phyloP scores from a whole-genome alignment of 1,140 invertebrate species.

The Drosophila grimshawi region DNA sequence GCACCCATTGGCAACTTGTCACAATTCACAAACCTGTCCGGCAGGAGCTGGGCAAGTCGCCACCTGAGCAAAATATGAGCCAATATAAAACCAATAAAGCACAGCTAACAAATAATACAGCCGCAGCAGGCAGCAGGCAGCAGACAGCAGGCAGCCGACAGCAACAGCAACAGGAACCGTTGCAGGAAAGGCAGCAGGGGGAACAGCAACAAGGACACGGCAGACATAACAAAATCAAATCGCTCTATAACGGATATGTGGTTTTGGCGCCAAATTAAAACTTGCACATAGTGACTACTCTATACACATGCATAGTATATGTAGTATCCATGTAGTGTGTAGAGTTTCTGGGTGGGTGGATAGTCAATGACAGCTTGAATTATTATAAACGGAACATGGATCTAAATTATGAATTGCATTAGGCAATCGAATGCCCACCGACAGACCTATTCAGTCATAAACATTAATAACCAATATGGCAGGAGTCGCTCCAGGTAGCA shows the following conservation, averaged over 20 bases:
- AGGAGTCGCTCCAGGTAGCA: conserved; percentile 7
- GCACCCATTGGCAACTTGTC: conserved; percentile 79
- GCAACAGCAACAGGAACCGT: conserved; percentile 6
- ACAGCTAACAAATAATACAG: conserved; percentile 26
- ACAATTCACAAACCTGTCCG: conserved; percentile 70
- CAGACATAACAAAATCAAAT: conserved; percentile 62
- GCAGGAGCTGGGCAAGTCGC: conserved; percentile 25
- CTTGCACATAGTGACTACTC: neutral
- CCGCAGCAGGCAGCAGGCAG: conserved; percentile 6
- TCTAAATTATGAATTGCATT: conserved; percentile 75
- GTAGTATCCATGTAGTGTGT: neutral
- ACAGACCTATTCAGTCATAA: conserved; percentile 56
- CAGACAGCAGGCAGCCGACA: neutral
- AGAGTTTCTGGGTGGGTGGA: neutral
- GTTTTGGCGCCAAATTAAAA: conserved; percentile 40
- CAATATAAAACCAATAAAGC: conserved; percentile 80
- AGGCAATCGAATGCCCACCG: conserved; percentile 58
- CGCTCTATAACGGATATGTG: conserved; percentile 49
- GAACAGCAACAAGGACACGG: conserved; percentile 18
- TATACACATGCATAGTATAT: neutral
- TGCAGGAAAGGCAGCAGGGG: neutral
- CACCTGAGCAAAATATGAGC: conserved; percentile 73
- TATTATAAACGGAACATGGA: conserved; percentile 60
- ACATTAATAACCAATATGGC: conserved; percentile 80
- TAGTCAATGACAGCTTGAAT: conserved; percentile 42